Evolutionary conservation across 2,797 vertebrate species (phyloP).

Genomic region (Cephalopachus bancanus): DNA sequence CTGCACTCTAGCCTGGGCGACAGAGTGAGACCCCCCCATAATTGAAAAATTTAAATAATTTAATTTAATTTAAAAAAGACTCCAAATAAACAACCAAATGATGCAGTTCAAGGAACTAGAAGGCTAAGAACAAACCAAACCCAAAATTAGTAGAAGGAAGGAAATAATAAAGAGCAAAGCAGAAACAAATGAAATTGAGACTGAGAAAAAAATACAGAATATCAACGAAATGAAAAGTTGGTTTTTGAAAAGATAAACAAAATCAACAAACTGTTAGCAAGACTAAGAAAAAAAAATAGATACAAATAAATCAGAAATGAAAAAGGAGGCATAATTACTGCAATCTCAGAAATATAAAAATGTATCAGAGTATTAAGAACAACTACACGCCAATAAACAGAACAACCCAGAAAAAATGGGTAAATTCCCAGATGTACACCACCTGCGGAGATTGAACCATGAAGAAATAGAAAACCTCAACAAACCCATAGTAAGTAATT

Average conservation of each 20-base stretch:
- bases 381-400: not conserved
- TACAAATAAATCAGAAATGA: not conserved
- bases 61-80: not conserved
- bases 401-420: not conserved
- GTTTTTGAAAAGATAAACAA: not conserved
- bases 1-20: too few species aligned
- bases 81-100: not conserved
- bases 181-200: not conserved
- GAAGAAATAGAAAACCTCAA: not conserved
- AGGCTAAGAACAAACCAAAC: not conserved
- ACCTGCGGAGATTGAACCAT: not conserved
- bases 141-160: not conserved
- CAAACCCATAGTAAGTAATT: too few species aligned
- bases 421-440: not conserved
- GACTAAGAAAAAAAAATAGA: not conserved
- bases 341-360: not conserved
- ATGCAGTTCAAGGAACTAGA: not conserved
- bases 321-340: not conserved
- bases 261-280: not conserved
- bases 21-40: too few species aligned
- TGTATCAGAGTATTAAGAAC: not conserved
- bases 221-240: not conserved
- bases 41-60: too few species aligned
- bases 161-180: not conserved
- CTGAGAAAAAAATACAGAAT: not conserved